These are phyloP conservation scores for Phoronis australis DNA, from an alignment of 2,888 invertebrate species.

Conservation along the genomic window DNA sequence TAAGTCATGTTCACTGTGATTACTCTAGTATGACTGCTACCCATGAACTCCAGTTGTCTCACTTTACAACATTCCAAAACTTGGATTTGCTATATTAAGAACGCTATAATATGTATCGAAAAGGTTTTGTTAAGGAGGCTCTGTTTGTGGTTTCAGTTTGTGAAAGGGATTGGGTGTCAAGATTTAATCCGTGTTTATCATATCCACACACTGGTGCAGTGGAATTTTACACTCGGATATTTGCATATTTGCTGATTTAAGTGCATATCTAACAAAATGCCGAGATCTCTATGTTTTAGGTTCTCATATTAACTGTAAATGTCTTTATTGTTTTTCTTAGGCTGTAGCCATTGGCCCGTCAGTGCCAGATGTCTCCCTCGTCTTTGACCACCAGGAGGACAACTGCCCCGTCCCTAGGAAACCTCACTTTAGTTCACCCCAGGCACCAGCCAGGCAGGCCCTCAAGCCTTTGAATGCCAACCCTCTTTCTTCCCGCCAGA, in stretches of 20 bases:
- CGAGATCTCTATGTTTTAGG: too few relatives aligned
- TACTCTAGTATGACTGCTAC: too few relatives aligned
- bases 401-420: constrained; percentile 7
- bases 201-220: too few relatives aligned
- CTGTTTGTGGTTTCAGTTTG: not conserved
- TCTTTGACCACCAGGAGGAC: constrained; percentile 23
- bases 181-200: too few relatives aligned
- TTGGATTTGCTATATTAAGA: not conserved
- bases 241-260: too few relatives aligned
- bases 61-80: not conserved
- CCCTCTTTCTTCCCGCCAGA: too few relatives aligned
- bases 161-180: too few relatives aligned
- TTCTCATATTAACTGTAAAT: too few relatives aligned
- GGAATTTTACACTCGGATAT: too few relatives aligned
- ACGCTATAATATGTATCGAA: not conserved
- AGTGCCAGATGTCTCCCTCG: constrained; percentile 49
- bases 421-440: not conserved
- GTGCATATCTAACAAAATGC: too few relatives aligned
- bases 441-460: not conserved
- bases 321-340: not conserved
- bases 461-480: not conserved
- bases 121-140: constrained; percentile 2
- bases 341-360: constrained; percentile 22
- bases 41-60: too few relatives aligned
- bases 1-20: too few relatives aligned